Evolutionary conservation across 2,888 invertebrate species (phyloP), one percentile per base, ranked within the genome.

Genomic region (Sicus ferrugineus): DNA sequence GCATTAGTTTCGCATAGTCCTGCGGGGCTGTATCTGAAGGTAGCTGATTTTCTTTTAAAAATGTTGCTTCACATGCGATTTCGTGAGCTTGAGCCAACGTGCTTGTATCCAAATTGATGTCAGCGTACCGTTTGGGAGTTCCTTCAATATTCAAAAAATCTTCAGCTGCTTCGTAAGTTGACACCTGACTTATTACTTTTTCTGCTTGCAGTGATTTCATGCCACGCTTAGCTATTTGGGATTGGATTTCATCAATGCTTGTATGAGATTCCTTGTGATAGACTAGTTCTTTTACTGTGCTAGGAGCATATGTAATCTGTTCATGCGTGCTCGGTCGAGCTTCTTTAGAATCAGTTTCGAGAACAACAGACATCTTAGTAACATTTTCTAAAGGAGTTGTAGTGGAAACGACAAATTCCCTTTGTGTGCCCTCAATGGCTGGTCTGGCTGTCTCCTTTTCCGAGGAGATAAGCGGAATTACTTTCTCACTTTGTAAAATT

Each of bases 341-440:
- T 46, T 62, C 62, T 46, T 48, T 46, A 3, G 62, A 14, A 23
- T 48, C 30, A 7, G 9, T 16, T 28, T 19, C 34, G n/a, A 28
- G 28, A 46, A 42, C 62, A n/a, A 31, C 31, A 11, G 54, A 31
- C 1, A 79, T 64, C 1, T 72, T 70, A 28, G 69, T 74, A 11
- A 76, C 48, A 67, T 75, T 75, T 72, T 81, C 82, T 2, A 76
- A 59, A 3, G 79, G 63, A 2, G 74, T 72, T 2, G 79, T 66
- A 67, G 81, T 76, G 0, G 78, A 77, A 3, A 78, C 65, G 16
- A 78, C 56, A 5, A 77, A 77, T 73, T 80, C 81, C 21, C 73
- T 76, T 23, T 80, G 73, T 16, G 78, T 71, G 5, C 77, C 78
- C 52, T 81, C 79, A 34, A 80, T 74, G n/a, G 76, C 74, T 0